Evolutionary conservation across 2,797 vertebrate species (phyloP).

Genomic region (Tenualosa thibaudeaui): DNA sequence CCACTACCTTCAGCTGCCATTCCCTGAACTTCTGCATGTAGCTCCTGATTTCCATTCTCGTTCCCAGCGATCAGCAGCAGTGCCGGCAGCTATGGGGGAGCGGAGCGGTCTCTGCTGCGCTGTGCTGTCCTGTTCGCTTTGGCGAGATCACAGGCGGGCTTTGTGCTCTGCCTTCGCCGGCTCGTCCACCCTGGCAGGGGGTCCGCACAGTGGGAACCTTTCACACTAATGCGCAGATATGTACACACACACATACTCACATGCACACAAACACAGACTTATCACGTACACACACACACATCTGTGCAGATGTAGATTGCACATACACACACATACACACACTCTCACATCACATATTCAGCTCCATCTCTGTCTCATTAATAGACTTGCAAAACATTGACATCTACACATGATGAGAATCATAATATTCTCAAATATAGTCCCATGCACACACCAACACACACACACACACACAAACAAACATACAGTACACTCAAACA

Average conservation of each 20-base stretch:
- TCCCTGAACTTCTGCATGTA: neutral
- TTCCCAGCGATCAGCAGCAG: neutral
- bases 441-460: conserved; percentile 16
- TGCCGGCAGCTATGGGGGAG: neutral
- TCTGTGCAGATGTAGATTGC: neutral
- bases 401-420: no score
- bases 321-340: neutral
- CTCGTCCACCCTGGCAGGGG: conserved; percentile 14
- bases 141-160: conserved; percentile 18
- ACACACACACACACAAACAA: conserved; percentile 16
- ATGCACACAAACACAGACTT: neutral
- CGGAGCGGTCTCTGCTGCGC: neutral
- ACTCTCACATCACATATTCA: neutral
- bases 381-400: neutral
- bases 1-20: neutral
- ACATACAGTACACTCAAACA: neutral
- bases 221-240: neutral
- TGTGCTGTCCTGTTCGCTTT: conserved; percentile 16
- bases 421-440: no score
- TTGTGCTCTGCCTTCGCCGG: neutral
- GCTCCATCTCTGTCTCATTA: neutral
- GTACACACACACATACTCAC: neutral
- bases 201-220: neutral
- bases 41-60: neutral
- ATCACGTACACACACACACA: neutral